Conservation (phyloP, 1,140 invertebrate species). For the Homalodisca vitripennis region DNA sequence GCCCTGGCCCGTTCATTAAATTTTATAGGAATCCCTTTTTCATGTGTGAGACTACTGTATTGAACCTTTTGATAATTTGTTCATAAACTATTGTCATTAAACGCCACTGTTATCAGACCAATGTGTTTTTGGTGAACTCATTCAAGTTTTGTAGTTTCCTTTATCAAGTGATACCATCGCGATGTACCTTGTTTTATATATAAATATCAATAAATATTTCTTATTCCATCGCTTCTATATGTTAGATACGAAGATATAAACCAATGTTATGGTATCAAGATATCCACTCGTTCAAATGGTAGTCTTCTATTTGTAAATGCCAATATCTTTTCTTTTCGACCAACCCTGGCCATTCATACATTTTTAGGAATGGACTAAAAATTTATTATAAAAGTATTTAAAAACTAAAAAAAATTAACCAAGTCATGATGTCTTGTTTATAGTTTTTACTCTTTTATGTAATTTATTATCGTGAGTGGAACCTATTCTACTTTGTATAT, state of each 20-base stretch:
- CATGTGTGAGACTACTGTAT: slow-evolving; percentile 1
- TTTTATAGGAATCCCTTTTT: neutral
- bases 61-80: neutral
- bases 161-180: slow-evolving; percentile 13
- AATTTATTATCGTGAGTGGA: too few relatives aligned
- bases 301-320: neutral
- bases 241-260: slow-evolving; percentile 5
- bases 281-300: neutral
- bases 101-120: slow-evolving; percentile 8
- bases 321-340: slow-evolving; percentile 9
- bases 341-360: slow-evolving; percentile 1
- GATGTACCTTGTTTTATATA: slow-evolving; percentile 18
- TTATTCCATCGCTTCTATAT: slow-evolving; percentile 17
- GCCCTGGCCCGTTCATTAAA: neutral
- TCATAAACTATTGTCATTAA: slow-evolving; percentile 1
- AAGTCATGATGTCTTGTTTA: too few relatives aligned
- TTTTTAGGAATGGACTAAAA: slow-evolving; percentile 18
- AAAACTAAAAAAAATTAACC: too few relatives aligned
- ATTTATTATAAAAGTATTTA: neutral
- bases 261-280: neutral
- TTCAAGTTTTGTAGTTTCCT: neutral
- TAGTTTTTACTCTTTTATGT: too few relatives aligned
- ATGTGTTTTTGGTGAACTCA: neutral
- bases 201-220: slow-evolving; percentile 9
- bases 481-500: too few relatives aligned